Percentiles rank a stretch among this genome's conserved stretches.
Conservation (phyloP, 1,140 invertebrate species). For the Octopus bimaculoides region DNA sequence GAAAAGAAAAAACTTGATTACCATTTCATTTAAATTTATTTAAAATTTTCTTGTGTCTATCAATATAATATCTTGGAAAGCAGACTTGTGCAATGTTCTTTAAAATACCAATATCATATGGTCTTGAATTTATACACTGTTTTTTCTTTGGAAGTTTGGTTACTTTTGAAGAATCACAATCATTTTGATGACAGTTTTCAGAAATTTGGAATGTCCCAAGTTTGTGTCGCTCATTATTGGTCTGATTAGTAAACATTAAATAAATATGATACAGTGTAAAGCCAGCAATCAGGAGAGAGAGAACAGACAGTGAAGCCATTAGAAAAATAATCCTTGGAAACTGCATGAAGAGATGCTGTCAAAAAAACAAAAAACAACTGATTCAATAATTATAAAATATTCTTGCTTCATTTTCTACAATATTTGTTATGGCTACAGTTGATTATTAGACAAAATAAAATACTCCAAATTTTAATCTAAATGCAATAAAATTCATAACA, state of each 20-base stretch:
- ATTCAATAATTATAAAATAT: background rate
- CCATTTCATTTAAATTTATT: no score
- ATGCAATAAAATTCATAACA: no score
- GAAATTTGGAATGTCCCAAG: no score
- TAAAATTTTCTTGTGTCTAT: no score
- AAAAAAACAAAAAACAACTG: background rate
- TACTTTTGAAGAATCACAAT: slow-evolving; percentile 49
- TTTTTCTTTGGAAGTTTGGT: slow-evolving; percentile 20
- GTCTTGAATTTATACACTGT: slow-evolving; percentile 14
- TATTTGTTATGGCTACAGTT: background rate
- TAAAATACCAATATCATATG: slow-evolving; percentile 39
- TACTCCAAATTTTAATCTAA: no score
- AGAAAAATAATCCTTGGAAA: slow-evolving; percentile 42
- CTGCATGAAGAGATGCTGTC: slow-evolving; percentile 31
- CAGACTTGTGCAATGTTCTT: slow-evolving; percentile 44
- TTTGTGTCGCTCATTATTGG: no score
- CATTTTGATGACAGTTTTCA: slow-evolving; percentile 10
- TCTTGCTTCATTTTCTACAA: background rate
- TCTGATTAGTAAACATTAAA: slow-evolving; percentile 36
- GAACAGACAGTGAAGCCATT: slow-evolving; percentile 31
- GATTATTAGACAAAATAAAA: no score
- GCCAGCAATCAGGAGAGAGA: slow-evolving; percentile 34
- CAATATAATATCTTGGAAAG: slow-evolving; percentile 27
- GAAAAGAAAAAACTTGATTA: no score
- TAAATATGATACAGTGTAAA: slow-evolving; percentile 46